Conservation (phyloP, 2,113 vertebrate species). For the Poeciliopsis prolifica region DNA sequence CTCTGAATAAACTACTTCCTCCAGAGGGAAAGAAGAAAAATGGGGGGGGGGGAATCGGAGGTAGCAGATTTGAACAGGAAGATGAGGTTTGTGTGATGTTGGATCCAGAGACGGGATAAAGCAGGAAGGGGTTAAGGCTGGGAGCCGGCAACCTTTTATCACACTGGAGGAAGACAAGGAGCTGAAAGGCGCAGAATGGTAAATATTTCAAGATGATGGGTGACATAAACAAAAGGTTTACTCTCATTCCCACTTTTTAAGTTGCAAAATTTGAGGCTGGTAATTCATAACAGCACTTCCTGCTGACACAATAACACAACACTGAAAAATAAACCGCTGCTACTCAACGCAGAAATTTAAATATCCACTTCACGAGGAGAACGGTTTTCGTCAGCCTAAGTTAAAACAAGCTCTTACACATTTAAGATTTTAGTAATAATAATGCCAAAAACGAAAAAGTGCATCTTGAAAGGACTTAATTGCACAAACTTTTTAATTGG, state of each 20-base stretch:
- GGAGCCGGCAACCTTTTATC: slow-evolving; percentile 78
- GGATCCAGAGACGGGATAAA: slow-evolving; percentile 55
- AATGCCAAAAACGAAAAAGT: background rate
- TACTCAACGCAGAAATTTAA: slow-evolving; percentile 27
- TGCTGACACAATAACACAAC: slow-evolving; percentile 67
- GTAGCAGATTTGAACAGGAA: slow-evolving; percentile 55
- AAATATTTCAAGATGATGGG: slow-evolving; percentile 83
- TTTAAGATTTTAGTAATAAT: background rate
- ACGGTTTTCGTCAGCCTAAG: background rate
- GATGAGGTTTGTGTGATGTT: slow-evolving; percentile 58
- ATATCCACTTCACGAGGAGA: slow-evolving; percentile 1
- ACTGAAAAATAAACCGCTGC: slow-evolving; percentile 65
- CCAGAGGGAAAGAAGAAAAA: slow-evolving; percentile 10
- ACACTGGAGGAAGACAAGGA: slow-evolving; percentile 73
- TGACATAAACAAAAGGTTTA: slow-evolving; percentile 83
- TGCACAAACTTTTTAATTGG: slow-evolving; percentile 12
- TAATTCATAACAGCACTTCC: slow-evolving; percentile 75
- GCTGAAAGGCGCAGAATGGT: slow-evolving; percentile 68
- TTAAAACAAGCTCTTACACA: background rate
- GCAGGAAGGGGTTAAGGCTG: slow-evolving; percentile 74
- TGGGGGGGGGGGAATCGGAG: slow-evolving; percentile 19
- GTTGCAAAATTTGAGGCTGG: slow-evolving; percentile 75
- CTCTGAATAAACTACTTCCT: slow-evolving; percentile 68
- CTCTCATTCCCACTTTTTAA: slow-evolving; percentile 79
- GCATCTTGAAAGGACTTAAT: background rate